Conservation (phyloP, 2,113 vertebrate genomes). For the Galeopterus variegatus region DNA sequence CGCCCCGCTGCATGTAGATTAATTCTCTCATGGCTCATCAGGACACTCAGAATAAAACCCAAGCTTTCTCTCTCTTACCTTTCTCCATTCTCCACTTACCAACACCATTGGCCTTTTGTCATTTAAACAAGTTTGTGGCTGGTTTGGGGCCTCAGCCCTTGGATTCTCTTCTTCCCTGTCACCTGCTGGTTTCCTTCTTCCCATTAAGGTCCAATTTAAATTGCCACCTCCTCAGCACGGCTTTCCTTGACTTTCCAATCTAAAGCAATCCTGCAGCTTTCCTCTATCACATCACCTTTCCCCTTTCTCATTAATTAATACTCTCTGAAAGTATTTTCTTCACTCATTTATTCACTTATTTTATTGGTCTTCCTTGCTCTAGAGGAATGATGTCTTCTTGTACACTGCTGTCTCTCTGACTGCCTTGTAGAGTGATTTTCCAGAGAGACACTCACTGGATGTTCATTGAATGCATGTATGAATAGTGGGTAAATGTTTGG, state of each 20-base stretch:
- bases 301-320: neutral
- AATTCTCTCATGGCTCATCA: neutral
- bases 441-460: neutral
- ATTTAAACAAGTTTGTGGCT: neutral
- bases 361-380: neutral
- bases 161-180: neutral
- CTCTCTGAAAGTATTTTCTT: neutral
- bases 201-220: neutral
- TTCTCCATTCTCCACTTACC: neutral
- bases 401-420: neutral
- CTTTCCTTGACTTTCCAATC: neutral
- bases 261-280: neutral
- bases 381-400: neutral
- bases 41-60: neutral
- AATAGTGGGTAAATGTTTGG: neutral
- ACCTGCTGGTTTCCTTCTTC: neutral
- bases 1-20: rapidly evolving
- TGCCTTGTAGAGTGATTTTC: neutral
- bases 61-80: neutral
- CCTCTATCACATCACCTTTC: neutral
- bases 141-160: neutral
- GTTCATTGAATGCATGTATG: neutral
- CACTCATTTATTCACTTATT: neutral
- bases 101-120: neutral
- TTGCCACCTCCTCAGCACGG: neutral